phyloP scores from a whole-genome alignment of 2,888 invertebrate genomes.

The Andrena trimmerana region DNA sequence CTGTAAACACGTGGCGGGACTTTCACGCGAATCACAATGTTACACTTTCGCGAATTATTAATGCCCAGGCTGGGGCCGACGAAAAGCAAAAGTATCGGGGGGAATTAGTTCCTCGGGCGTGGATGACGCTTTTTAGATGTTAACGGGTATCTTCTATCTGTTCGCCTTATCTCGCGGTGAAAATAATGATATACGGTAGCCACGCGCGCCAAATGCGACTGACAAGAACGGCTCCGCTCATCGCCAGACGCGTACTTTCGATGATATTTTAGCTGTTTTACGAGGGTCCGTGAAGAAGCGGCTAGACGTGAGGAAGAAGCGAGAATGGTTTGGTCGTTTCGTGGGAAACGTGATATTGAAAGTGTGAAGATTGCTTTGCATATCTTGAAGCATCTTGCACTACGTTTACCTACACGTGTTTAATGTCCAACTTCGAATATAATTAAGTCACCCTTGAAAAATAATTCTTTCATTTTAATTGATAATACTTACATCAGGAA shows the following conservation, averaged over 20 bases:
- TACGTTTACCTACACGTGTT: background rate
- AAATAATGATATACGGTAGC: constrained; percentile 23
- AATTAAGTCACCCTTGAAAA: too few species aligned
- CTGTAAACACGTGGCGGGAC: constrained; percentile 27
- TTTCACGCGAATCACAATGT: constrained; percentile 50
- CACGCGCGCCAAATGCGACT: background rate
- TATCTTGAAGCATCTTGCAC: background rate
- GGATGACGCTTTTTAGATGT: constrained; percentile 5
- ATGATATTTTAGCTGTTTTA: background rate
- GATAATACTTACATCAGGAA: too few species aligned
- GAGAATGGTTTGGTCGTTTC: background rate
- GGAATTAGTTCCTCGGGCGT: constrained; percentile 4
- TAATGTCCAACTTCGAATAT: too few species aligned
- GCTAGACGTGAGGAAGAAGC: background rate
- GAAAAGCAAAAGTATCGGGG: background rate
- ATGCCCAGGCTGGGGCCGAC: too few species aligned
- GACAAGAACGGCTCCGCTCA: constrained; percentile 6
- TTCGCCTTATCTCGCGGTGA: constrained; percentile 13
- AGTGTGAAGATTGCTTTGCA: background rate
- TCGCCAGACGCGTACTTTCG: constrained; percentile 12
- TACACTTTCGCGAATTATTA: constrained; percentile 53
- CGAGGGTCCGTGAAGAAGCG: background rate
- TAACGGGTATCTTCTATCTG: constrained; percentile 18
- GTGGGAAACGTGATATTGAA: background rate
- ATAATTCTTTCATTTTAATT: too few species aligned